Evolutionary conservation across 2,888 invertebrate species (phyloP).

Genomic region (Thera obeliscata): DNA sequence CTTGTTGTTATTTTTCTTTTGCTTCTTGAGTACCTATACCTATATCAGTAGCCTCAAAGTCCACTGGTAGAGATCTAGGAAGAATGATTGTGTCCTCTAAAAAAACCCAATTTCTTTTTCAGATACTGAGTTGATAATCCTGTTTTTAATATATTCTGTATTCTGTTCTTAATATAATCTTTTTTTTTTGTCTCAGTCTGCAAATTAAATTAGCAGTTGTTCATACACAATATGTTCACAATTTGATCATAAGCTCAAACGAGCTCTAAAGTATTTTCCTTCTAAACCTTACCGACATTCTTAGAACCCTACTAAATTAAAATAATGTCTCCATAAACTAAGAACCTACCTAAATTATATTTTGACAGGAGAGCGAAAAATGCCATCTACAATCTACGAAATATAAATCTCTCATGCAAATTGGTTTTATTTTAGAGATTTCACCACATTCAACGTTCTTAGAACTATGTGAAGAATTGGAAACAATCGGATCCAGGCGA

Average conservation of each 20-base stretch:
- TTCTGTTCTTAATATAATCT: no score
- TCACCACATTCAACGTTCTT: conserved; percentile 53
- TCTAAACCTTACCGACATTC: conserved; percentile 55
- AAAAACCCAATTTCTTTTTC: no score
- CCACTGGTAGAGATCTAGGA: no score
- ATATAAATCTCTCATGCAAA: conserved; percentile 76
- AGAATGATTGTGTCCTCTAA: no score
- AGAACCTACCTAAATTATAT: conserved; percentile 71
- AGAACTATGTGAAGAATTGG: conserved; percentile 59
- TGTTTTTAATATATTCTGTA: no score
- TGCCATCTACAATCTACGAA: conserved; percentile 59
- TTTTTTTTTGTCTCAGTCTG: no score
- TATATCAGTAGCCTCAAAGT: no score
- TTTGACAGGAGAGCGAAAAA: conserved; percentile 68
- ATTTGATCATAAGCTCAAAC: not conserved
- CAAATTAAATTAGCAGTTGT: not conserved
- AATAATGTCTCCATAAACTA: conserved; percentile 68
- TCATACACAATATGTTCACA: not conserved
- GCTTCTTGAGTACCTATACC: no score
- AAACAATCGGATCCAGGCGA: conserved; percentile 67
- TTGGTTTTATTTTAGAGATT: conserved; percentile 51
- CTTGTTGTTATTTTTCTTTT: no score
- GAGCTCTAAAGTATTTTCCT: conserved; percentile 9
- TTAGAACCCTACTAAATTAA: conserved; percentile 66
- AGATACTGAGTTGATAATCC: no score